Evolutionary conservation across 2,797 vertebrate genomes (phyloP), one percentile per base, ranked within the genome.

Genomic region (Leuciscus waleckii): DNA sequence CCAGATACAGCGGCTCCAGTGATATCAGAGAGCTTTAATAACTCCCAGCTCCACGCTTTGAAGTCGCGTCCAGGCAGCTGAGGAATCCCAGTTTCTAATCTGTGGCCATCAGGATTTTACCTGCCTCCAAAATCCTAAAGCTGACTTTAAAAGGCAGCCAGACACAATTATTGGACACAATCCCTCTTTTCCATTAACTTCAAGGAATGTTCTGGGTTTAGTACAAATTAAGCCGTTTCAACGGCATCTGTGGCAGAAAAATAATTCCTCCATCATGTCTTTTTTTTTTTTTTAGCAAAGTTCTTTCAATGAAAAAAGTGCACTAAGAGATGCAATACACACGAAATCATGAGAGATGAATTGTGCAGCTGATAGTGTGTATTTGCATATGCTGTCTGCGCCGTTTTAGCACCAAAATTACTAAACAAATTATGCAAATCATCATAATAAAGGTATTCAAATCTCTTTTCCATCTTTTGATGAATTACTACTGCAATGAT

Each of bases 1-100:
- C 92, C 87, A 89, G 89, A 81, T 29, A 70, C 84, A 29, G 87
- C 88, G 91, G 92, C 93, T 94, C 93, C 90, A 89, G 90, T 93
- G 94, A 93, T 95, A 95, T 94, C 94, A 95, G 93, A 94, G 93
- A 91, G 91, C 94, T 94, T 93, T 94, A 95, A 93, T 94, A 95
- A 95, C 93, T 95, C 94, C 89, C 90, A 92, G 92, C 91, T 91
- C 89, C 86, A 87, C 2, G 86, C 95, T 96, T 96, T 96, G 96
- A 96, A 94, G 95, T 95, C 82, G 1, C 90, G 91, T 92, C 93
- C 94, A 95, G 94, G 94, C 94, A 93, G 94, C 93, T 94, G 91
- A 94, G 93, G 94, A 95, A 95, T 95, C 93, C 92, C 91, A 92
- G 74, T 83, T 89, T 84, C 85, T 83, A 85, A 90, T 91, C 92